These are phyloP conservation scores for Falco cherrug DNA, from an alignment of 2,797 vertebrate genomes.

Conservation along the genomic window DNA sequence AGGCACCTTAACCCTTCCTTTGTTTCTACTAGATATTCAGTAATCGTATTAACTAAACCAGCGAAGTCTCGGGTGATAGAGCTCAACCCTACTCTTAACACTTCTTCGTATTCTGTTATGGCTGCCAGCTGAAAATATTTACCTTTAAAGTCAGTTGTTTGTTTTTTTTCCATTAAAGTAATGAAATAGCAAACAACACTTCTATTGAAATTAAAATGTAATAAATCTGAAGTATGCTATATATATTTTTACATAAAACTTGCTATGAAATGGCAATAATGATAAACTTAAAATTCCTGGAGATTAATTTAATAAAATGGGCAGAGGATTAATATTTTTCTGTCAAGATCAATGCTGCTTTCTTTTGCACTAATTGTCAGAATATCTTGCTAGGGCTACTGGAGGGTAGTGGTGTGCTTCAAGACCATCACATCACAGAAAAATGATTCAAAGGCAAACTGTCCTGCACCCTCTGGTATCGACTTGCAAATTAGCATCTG, in stretches of 20 bases:
- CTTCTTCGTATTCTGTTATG: background rate
- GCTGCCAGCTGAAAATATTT: background rate
- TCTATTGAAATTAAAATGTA: background rate
- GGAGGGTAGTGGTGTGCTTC: constrained; percentile 82
- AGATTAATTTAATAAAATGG: constrained; percentile 89
- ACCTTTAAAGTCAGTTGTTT: background rate
- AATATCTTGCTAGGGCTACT: constrained; percentile 82
- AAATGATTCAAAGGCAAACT: constrained; percentile 90
- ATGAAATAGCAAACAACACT: background rate
- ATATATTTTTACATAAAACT: background rate
- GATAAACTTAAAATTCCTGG: constrained; percentile 85
- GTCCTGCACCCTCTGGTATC: constrained; percentile 93
- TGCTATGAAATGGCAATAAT: background rate
- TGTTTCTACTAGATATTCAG: background rate
- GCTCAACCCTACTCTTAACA: background rate
- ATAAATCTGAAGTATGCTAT: background rate
- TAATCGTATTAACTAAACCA: background rate
- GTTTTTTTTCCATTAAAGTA: background rate
- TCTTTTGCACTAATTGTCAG: constrained; percentile 95
- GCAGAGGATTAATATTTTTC: constrained; percentile 90
- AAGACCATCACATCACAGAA: constrained; percentile 93
- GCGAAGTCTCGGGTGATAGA: background rate
- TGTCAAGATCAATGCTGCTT: constrained; percentile 87
- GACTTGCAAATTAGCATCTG: constrained; percentile 99
- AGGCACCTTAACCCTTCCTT: background rate